Evolutionary conservation across 2,888 invertebrate genomes (phyloP), one percentile per base, ranked within the genome.

Genomic region (Caenorhabditis wallacei): DNA sequence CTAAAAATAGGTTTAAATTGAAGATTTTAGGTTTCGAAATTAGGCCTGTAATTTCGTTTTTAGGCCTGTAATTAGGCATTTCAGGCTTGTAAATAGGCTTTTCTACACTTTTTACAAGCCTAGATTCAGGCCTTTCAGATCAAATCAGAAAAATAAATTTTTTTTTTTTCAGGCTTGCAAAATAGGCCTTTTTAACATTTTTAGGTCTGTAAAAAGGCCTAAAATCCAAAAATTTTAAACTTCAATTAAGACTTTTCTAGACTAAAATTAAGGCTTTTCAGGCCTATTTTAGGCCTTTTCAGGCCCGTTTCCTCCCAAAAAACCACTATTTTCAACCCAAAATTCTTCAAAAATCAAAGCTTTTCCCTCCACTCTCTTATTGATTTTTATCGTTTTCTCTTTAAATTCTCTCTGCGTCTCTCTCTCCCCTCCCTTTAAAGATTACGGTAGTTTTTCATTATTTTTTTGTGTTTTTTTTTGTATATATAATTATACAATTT

Each of bases 371-470:
- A 3, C 22, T 13, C 16, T 10, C 4, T 40, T 10, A 40, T 40
- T 40, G 16, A 8, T 40, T 13, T 54, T 54, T 16, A 13, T 16
- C 26, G 13, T 40, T 43, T 61, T 43, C 13, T 46, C 46, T n/a
- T 5, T 43, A 7, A 35, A 35, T 16, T 26, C 13, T 64, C 13
- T 59, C 13, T 59, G 7, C 46, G 24, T 61, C n/a, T n/a, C 26
- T 13, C 24, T 16, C 43, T 1, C 43, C 13, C 26, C 43, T 8
- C 61, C 43, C 46, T 46, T 61, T 61, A 43, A 48, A 46, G 40
- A 61, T 35, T 64, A 64, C 64, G 64, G 64, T 64, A 64, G 64
- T 64, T 64, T 64, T n/a, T n/a, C n/a, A n/a, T n/a, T 30, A 30
- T 30, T 30, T 30, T 30, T 30, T 30, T 30, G 3, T 59, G 4